Evolutionary conservation across 2,113 vertebrate species (phyloP).

Genomic region (Aleadryas rufinucha): DNA sequence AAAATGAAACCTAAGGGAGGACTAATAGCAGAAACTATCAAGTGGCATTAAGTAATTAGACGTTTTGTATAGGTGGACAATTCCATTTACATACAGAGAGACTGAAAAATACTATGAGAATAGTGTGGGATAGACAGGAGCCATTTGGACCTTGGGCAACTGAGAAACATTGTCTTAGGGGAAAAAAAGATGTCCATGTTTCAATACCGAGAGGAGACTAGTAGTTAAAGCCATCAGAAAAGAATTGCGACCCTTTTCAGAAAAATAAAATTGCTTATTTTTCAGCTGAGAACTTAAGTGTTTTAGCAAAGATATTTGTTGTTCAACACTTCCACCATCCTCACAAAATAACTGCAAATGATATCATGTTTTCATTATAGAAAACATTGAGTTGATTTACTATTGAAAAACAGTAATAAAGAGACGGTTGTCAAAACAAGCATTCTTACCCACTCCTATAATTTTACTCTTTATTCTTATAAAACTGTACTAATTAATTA

Average conservation of each 20-base stretch:
- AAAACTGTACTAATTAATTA: not conserved
- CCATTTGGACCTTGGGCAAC: not conserved
- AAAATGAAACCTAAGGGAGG: not conserved
- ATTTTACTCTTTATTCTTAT: not conserved
- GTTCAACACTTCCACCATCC: not conserved
- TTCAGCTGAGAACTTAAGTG: not conserved
- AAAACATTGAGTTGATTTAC: no score
- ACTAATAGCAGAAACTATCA: not conserved
- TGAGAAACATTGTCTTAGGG: accelerated
- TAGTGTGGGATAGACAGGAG: not conserved
- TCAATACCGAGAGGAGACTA: not conserved
- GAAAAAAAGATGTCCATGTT: not conserved
- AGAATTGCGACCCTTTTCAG: not conserved
- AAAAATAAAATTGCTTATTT: not conserved
- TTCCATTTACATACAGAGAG: not conserved
- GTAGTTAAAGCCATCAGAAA: not conserved
- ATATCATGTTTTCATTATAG: not conserved
- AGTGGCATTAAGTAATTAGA: not conserved
- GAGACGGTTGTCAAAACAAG: not conserved
- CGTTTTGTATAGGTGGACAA: not conserved
- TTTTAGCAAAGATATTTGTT: not conserved
- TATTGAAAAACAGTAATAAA: not conserved
- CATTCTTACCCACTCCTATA: not conserved
- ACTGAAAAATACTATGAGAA: not conserved
- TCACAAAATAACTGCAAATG: not conserved